phyloP scores from a whole-genome alignment of 2,888 invertebrate genomes.

The Bugulina stolonifera region DNA sequence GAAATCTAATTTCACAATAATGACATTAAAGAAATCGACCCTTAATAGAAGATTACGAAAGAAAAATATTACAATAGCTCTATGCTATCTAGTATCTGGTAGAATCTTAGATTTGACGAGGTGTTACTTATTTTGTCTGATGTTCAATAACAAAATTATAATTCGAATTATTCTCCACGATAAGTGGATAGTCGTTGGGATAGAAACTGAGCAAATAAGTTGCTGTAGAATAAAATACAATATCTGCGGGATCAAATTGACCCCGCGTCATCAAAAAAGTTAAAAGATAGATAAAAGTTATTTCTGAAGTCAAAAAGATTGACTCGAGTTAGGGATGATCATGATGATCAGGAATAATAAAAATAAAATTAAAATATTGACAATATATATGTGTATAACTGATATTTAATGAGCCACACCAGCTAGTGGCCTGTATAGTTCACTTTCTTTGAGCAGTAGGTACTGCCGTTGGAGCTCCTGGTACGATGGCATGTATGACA shows the following conservation, averaged over 20 bases:
- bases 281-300: not conserved
- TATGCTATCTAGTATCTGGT: too few relatives aligned
- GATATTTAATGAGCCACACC: conserved; percentile 21
- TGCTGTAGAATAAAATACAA: too few relatives aligned
- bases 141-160: too few relatives aligned
- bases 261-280: not conserved
- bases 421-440: conserved; percentile 11
- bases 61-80: too few relatives aligned
- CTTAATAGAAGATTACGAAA: too few relatives aligned
- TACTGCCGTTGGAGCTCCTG: conserved; percentile 21
- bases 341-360: not conserved
- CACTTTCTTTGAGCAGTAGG: conserved; percentile 11
- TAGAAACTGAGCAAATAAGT: too few relatives aligned
- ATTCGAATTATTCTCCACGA: too few relatives aligned
- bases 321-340: not conserved
- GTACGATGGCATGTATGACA: conserved; percentile 18
- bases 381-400: not conserved
- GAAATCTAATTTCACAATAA: too few relatives aligned
- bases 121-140: too few relatives aligned
- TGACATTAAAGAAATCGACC: too few relatives aligned
- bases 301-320: not conserved
- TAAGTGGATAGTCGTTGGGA: too few relatives aligned
- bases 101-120: too few relatives aligned
- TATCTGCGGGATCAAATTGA: not conserved
- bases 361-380: not conserved